A percentile compares a stretch with the other conserved stretches of the same genome.
Evolutionary conservation across 2,113 vertebrate species (phyloP).

Genomic region (Callipepla squamata): DNA sequence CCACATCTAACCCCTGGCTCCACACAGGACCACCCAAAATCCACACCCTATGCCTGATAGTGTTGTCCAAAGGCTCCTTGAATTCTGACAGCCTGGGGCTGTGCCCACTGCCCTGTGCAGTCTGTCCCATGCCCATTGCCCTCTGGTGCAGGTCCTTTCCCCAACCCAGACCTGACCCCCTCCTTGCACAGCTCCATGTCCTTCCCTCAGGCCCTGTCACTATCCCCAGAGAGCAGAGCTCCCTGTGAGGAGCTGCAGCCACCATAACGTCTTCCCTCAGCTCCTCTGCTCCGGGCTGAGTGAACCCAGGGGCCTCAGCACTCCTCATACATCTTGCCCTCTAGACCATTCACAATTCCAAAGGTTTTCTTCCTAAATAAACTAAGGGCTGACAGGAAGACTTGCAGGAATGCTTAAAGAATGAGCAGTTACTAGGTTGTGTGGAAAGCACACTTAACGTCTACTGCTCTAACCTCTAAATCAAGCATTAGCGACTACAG

Average conservation of each 20-base stretch:
- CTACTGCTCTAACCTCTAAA: background rate
- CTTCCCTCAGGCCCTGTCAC: too few relatives aligned
- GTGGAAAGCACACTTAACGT: background rate
- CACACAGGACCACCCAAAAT: background rate
- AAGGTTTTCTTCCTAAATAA: background rate
- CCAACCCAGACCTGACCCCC: too few relatives aligned
- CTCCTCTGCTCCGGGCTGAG: too few relatives aligned
- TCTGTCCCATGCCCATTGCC: too few relatives aligned
- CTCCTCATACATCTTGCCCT: too few relatives aligned
- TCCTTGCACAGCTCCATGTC: too few relatives aligned
- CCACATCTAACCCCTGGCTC: background rate
- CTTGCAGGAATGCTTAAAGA: background rate
- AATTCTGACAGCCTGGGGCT: background rate
- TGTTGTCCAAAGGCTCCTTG: background rate
- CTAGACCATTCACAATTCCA: background rate
- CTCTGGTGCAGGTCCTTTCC: too few relatives aligned
- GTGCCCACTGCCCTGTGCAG: too few relatives aligned
- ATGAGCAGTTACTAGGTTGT: background rate
- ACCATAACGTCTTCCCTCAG: background rate
- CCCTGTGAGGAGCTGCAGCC: background rate
- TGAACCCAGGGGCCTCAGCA: too few relatives aligned
- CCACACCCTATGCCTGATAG: background rate
- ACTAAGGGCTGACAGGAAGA: background rate
- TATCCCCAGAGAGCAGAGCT: too few relatives aligned
- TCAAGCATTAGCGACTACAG: background rate